These are phyloP conservation scores for Diarsia mendica DNA, from an alignment of 2,888 invertebrate genomes.

Conservation along the genomic window DNA sequence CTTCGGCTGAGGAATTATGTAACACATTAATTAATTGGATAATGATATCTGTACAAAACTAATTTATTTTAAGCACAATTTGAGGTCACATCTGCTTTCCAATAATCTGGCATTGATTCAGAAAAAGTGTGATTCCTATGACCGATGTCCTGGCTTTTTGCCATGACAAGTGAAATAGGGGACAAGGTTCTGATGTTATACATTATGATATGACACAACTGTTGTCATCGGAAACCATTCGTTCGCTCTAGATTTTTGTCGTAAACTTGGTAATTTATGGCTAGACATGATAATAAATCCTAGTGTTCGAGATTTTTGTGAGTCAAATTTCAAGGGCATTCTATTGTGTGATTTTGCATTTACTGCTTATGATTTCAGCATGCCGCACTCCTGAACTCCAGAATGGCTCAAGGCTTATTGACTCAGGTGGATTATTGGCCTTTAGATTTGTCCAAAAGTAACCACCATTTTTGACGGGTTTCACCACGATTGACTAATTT, in stretches of 20 bases:
- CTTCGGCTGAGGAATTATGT: no score
- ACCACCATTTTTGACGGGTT: not conserved
- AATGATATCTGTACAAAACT: not conserved
- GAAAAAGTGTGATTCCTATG: not conserved
- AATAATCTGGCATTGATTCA: slow-evolving; percentile 4
- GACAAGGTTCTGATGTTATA: not conserved
- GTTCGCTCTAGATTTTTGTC: slow-evolving; percentile 4
- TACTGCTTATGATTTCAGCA: no score
- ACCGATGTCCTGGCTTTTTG: slow-evolving; percentile 28
- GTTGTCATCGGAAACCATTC: slow-evolving; percentile 5
- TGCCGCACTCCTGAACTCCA: no score
- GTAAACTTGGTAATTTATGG: slow-evolving; percentile 1
- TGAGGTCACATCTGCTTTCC: slow-evolving; percentile 9
- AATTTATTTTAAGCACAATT: not conserved
- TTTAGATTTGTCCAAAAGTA: not conserved
- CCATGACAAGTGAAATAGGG: slow-evolving; percentile 5
- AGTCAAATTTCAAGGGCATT: not conserved
- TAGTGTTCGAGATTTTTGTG: not conserved
- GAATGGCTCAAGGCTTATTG: no score
- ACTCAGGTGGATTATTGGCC: no score
- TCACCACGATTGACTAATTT: not conserved
- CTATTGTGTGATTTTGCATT: no score
- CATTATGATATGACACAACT: slow-evolving; percentile 13
- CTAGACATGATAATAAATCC: not conserved
- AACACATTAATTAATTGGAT: no score